phyloP scores from a whole-genome alignment of 2,797 vertebrate species.

The Gallinago stenura region DNA sequence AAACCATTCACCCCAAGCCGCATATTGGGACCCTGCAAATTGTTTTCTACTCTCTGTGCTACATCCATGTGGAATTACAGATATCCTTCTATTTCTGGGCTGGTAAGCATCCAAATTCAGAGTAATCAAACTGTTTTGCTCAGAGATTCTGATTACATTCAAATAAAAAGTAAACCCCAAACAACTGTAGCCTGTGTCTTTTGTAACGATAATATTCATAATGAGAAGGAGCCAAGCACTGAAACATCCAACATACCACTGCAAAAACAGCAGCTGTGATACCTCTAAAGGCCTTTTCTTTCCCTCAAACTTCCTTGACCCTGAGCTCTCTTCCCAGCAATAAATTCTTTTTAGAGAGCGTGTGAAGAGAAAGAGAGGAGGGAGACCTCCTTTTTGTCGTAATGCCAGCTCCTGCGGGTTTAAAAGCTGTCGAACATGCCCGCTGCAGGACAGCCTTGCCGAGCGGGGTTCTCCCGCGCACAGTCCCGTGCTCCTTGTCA shows the following conservation, averaged over 20 bases:
- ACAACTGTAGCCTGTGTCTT: neutral
- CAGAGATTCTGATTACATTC: neutral
- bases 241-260: neutral
- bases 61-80: neutral
- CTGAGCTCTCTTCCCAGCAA: constrained; percentile 5
- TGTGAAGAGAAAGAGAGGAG: neutral
- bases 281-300: neutral
- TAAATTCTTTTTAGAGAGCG: neutral
- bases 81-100: constrained; percentile 12
- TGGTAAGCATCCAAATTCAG: neutral
- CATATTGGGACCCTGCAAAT: neutral
- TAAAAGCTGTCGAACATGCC: neutral
- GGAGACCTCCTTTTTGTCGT: neutral
- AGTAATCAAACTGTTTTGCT: neutral
- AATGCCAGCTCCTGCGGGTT: neutral
- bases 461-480: fast-evolving
- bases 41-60: neutral
- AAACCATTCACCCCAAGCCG: neutral
- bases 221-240: neutral
- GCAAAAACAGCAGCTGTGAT: neutral
- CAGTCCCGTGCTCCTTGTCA: neutral
- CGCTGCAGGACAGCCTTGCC: fast-evolving
- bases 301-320: constrained; percentile 42
- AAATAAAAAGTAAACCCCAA: neutral
- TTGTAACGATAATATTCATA: neutral